Evolutionary conservation across 2,888 invertebrate genomes (phyloP).

Genomic region (Cosmopolites sordidus): DNA sequence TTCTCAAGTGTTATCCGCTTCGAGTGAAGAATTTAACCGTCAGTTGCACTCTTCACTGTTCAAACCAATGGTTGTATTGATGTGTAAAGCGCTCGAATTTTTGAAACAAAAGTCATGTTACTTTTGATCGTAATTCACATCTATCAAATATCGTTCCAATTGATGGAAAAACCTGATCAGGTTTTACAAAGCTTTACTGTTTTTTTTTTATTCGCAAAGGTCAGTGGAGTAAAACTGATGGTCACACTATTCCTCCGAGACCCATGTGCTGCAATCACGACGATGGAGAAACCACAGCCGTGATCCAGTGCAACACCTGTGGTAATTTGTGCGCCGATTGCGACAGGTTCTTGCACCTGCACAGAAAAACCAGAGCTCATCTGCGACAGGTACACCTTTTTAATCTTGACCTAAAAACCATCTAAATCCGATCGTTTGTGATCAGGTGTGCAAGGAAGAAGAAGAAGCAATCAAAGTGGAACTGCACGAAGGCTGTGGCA

Average conservation of each 20-base stretch:
- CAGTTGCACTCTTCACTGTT: too few relatives aligned
- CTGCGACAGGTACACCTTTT: conserved; percentile 62
- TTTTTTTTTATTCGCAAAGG: conserved; percentile 57
- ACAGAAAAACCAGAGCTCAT: conserved; percentile 79
- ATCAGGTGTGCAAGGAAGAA: conserved; percentile 87
- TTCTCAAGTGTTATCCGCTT: too few relatives aligned
- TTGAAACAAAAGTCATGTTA: background rate
- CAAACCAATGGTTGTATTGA: too few relatives aligned
- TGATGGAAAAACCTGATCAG: too few relatives aligned
- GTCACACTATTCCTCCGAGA: conserved; percentile 57
- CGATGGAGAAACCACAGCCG: conserved; percentile 87
- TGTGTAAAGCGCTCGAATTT: too few relatives aligned
- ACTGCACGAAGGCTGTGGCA: conserved; percentile 93
- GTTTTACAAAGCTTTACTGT: too few relatives aligned
- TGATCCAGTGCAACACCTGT: conserved; percentile 87
- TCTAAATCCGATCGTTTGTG: too few relatives aligned
- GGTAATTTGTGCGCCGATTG: conserved; percentile 94
- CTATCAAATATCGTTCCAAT: too few relatives aligned
- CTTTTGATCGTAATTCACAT: too few relatives aligned
- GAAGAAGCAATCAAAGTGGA: conserved; percentile 95
- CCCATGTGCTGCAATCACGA: conserved; percentile 95
- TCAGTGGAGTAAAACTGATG: conserved; percentile 68
- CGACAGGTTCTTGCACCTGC: conserved; percentile 91
- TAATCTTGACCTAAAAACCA: background rate
- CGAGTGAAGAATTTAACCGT: too few relatives aligned